Percentiles rank a stretch among this genome's conserved stretches.
Conservation (phyloP, 2,113 vertebrate genomes). For the Alethe castanea region DNA sequence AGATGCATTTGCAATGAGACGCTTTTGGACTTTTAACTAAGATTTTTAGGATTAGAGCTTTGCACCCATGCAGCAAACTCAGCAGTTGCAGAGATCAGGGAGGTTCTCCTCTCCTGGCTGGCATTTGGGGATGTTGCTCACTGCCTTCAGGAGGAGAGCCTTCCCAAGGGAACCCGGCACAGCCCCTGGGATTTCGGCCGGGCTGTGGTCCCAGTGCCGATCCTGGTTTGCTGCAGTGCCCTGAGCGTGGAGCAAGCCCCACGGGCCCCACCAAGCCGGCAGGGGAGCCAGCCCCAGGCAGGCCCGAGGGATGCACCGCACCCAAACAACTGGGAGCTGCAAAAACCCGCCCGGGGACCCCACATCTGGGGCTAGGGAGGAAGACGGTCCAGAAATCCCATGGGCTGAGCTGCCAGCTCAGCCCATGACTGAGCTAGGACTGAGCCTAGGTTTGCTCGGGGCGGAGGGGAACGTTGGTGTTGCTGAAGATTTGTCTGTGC, state of each 20-base stretch:
- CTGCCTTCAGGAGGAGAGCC: neutral
- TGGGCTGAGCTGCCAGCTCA: rapidly evolving
- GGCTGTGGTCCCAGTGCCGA: rapidly evolving
- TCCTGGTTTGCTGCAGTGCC: rapidly evolving
- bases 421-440: neutral
- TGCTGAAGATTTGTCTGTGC: neutral
- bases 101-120: neutral
- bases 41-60: neutral
- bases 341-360: neutral
- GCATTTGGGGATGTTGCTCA: neutral
- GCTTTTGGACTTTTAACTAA: neutral
- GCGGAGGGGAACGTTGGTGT: neutral
- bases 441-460: neutral
- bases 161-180: rapidly evolving
- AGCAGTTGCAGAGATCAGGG: neutral
- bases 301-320: neutral
- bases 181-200: rapidly evolving
- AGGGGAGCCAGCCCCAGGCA: neutral
- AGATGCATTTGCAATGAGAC: neutral
- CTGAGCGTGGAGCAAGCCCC: rapidly evolving
- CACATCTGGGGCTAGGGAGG: neutral
- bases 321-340: neutral
- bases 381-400: neutral
- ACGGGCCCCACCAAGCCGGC: rapidly evolving
- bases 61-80: too few species aligned